Conservation (phyloP, 2,113 vertebrate genomes). For the Rhinolophus sinicus region DNA sequence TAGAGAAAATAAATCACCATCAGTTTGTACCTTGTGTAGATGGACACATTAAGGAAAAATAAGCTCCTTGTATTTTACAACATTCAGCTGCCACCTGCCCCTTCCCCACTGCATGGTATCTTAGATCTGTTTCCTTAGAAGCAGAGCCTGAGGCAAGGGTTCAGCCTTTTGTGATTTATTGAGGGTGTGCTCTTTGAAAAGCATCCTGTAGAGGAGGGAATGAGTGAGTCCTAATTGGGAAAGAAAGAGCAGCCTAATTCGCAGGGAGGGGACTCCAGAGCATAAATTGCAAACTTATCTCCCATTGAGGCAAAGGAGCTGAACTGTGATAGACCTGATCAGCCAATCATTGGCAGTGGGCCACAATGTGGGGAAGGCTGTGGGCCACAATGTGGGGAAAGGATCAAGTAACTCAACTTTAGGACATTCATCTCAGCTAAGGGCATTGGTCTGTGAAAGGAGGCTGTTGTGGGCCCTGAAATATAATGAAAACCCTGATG, state of each 20-base stretch:
- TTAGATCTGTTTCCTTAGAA: neutral
- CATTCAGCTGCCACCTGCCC: neutral
- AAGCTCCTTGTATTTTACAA: neutral
- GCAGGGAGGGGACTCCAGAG: no score
- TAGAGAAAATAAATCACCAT: neutral
- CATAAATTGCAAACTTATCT: neutral
- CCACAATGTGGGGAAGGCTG: rapidly evolving
- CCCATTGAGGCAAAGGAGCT: neutral
- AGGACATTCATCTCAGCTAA: neutral
- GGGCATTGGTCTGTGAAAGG: neutral
- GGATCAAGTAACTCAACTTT: neutral
- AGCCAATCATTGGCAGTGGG: neutral
- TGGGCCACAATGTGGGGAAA: rapidly evolving
- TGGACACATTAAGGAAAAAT: neutral
- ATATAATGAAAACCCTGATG: neutral
- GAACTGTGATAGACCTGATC: neutral
- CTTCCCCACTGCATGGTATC: no score
- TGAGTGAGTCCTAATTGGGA: neutral
- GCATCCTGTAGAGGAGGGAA: neutral
- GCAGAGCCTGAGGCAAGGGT: neutral
- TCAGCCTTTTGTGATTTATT: neutral
- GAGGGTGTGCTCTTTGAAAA: neutral
- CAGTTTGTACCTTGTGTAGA: neutral
- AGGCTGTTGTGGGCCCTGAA: neutral
- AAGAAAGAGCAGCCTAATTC: neutral